Percentiles rank a stretch among this genome's conserved stretches.
These are phyloP conservation scores for Pogona vitticeps DNA, from an alignment of 2,113 vertebrate species.

Conservation along the genomic window DNA sequence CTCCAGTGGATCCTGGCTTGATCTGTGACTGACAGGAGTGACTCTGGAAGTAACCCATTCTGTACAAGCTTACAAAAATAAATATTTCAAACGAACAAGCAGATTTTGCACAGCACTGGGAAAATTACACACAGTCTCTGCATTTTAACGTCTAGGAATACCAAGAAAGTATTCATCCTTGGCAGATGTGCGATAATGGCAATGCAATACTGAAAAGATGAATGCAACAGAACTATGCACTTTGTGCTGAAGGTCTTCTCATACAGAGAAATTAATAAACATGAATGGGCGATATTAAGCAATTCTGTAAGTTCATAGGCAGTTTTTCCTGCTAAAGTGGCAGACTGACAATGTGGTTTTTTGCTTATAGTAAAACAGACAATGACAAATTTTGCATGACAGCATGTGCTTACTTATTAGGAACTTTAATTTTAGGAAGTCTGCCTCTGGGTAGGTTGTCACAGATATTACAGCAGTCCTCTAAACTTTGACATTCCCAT, in stretches of 20 bases:
- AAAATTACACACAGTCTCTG: neutral
- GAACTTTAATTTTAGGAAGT: neutral
- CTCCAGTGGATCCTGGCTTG: neutral
- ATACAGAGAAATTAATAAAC: neutral
- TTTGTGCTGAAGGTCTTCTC: neutral
- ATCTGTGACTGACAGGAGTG: neutral
- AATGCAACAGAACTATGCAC: neutral
- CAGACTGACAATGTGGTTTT: neutral
- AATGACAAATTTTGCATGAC: neutral
- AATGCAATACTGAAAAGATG: neutral
- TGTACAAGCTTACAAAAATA: neutral
- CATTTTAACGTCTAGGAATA: neutral
- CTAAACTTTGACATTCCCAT: neutral
- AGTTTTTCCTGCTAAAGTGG: neutral
- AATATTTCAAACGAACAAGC: neutral
- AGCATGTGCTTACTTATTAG: neutral
- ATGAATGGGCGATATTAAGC: neutral
- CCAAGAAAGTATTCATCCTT: neutral
- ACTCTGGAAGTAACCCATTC: neutral
- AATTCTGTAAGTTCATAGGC: neutral
- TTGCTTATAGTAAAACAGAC: neutral
- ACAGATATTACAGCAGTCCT: neutral
- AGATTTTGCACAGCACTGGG: neutral
- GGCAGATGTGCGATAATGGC: too few relatives aligned
- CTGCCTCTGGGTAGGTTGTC: neutral